A percentile compares a stretch with the other conserved stretches of the same genome.
Conservation (phyloP, 2,797 vertebrate species). For the Balearica regulorum region DNA sequence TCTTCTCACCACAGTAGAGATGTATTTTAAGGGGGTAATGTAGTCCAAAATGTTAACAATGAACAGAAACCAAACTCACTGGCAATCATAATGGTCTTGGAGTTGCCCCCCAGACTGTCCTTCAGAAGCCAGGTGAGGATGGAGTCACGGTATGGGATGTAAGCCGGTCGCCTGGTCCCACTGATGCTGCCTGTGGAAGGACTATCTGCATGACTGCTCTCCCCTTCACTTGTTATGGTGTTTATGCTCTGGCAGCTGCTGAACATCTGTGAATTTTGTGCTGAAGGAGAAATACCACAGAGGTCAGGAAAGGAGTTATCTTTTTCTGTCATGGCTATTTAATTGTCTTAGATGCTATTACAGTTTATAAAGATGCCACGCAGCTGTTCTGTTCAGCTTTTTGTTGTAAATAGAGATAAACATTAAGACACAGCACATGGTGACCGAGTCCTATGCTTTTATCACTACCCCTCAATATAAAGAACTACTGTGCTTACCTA, state of each 20-base stretch:
- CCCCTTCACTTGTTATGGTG: slow-evolving; percentile 84
- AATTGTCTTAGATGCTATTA: background rate
- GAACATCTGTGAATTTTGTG: slow-evolving; percentile 95
- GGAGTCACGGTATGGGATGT: slow-evolving; percentile 95
- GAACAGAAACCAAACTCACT: slow-evolving; percentile 77
- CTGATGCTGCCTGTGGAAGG: slow-evolving; percentile 64
- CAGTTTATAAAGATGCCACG: background rate
- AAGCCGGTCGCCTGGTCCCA: slow-evolving; percentile 78
- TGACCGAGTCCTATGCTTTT: background rate
- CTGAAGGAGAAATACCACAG: slow-evolving; percentile 65
- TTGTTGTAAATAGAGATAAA: background rate
- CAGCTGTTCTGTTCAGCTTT: background rate
- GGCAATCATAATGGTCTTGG: slow-evolving; percentile 97
- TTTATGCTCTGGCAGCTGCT: slow-evolving; percentile 95
- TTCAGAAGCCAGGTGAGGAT: slow-evolving; percentile 97
- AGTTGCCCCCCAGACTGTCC: slow-evolving; percentile 97
- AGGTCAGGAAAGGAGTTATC: background rate
- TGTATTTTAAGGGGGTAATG: background rate
- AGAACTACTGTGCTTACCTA: slow-evolving; percentile 78
- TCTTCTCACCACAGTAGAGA: background rate
- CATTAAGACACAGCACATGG: background rate
- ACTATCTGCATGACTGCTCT: slow-evolving; percentile 76
- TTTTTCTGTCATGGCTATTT: background rate
- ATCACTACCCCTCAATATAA: background rate
- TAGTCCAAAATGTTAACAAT: background rate